A percentile compares a stretch with the other conserved stretches of the same genome.
These are phyloP conservation scores for Dasypolia templi DNA, from an alignment of 2,888 invertebrate genomes.

Conservation along the genomic window DNA sequence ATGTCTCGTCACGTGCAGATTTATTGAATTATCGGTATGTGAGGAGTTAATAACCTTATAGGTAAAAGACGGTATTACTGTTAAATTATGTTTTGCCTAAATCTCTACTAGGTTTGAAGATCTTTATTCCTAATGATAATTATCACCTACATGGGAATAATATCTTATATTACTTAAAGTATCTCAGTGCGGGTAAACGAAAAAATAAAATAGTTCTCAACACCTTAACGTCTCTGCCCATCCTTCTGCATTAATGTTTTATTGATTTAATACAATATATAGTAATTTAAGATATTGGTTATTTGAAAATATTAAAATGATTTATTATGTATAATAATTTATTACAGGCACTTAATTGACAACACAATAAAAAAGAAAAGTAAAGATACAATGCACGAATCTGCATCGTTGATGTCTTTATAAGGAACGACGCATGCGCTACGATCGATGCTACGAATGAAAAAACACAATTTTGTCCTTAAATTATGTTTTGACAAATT, in stretches of 20 bases:
- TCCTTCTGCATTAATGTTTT: neutral
- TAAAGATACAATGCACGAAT: constrained; percentile 14
- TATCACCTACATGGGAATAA: neutral
- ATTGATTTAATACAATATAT: neutral
- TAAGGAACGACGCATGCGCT: constrained; percentile 57
- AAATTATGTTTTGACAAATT: constrained; percentile 29
- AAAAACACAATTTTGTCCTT: constrained; percentile 20
- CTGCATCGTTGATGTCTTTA: constrained; percentile 77
- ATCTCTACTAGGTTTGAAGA: neutral
- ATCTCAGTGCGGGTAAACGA: no score
- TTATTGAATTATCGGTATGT: neutral
- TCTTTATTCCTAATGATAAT: neutral
- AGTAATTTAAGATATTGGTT: neutral
- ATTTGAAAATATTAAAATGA: neutral
- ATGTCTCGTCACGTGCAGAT: neutral
- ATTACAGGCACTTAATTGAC: constrained; percentile 5
- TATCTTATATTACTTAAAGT: no score
- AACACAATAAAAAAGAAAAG: constrained; percentile 13
- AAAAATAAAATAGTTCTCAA: neutral
- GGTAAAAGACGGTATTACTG: neutral
- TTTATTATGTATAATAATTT: neutral
- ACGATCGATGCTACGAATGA: constrained; percentile 38
- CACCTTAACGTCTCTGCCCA: neutral
- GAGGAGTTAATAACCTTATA: neutral
- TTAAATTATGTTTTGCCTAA: neutral